Conservation (phyloP, 2,888 invertebrate species). For the Meiosimyza platycephala region DNA sequence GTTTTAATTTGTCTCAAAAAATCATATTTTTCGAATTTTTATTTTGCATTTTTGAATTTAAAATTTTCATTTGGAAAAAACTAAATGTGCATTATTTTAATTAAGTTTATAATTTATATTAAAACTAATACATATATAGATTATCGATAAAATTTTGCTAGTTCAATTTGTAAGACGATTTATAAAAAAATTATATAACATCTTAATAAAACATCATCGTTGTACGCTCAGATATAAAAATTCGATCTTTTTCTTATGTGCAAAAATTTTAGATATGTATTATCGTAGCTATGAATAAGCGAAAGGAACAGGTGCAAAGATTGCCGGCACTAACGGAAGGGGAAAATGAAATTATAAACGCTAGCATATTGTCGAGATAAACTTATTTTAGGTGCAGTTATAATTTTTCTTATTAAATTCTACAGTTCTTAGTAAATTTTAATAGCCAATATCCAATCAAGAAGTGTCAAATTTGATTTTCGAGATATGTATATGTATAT, state of each 20-base stretch:
- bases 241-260: not conserved
- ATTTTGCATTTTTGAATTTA: not conserved
- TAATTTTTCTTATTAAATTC: too few species aligned
- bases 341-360: too few species aligned
- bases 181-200: conserved; percentile 8
- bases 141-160: conserved; percentile 38
- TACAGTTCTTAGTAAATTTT: too few species aligned
- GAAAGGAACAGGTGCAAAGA: too few species aligned
- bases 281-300: too few species aligned
- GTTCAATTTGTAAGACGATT: conserved; percentile 41
- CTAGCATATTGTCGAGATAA: too few species aligned
- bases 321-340: too few species aligned
- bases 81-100: conserved; percentile 29
- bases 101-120: conserved; percentile 28
- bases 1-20: conserved; percentile 6
- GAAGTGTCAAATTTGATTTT: too few species aligned
- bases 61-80: not conserved
- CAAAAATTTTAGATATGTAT: not conserved
- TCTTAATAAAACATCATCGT: conserved; percentile 31
- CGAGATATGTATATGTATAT: too few species aligned
- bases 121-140: conserved; percentile 32
- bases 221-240: conserved; percentile 20
- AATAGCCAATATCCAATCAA: too few species aligned
- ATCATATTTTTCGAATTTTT: not conserved
- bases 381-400: too few species aligned